Evolutionary conservation across 2,797 vertebrate genomes (phyloP).

Genomic region (Alcedo atthis): DNA sequence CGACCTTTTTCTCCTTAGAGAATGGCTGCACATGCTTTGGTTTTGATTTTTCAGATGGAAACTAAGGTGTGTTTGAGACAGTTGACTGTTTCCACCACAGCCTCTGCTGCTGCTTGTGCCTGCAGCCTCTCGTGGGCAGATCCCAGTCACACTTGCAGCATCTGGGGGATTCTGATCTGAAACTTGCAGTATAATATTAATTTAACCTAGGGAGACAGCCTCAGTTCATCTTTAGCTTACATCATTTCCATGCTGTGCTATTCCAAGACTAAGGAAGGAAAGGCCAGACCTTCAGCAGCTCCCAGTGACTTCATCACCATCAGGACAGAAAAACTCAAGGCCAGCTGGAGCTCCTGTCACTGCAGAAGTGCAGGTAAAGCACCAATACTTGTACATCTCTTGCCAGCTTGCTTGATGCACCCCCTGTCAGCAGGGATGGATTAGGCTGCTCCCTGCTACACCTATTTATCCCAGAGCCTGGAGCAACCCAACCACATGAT

Average conservation of each 20-base stretch:
- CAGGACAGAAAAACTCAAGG: background rate
- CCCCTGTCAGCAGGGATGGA: background rate
- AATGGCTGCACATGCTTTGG: background rate
- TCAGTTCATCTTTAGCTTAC: background rate
- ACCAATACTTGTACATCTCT: slow-evolving; percentile 17
- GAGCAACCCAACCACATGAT: slow-evolving; percentile 52
- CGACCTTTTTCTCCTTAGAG: slow-evolving; percentile 11
- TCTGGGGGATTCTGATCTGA: background rate
- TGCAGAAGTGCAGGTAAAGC: background rate
- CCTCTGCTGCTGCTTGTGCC: background rate
- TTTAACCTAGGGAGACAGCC: background rate
- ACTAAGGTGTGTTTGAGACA: background rate
- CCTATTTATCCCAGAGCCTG: slow-evolving; percentile 43
- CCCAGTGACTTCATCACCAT: background rate
- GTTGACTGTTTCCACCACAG: background rate
- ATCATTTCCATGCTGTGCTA: background rate
- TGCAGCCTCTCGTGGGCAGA: background rate
- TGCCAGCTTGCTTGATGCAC: background rate
- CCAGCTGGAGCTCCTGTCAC: background rate
- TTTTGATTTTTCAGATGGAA: background rate
- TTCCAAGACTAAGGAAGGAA: background rate
- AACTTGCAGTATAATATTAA: background rate
- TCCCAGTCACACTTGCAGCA: background rate
- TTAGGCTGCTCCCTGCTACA: slow-evolving; percentile 41
- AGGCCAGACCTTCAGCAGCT: background rate